Base-by-base conservation (phyloP, 2,888 invertebrate genomes). In the Pterostichus niger region DNA sequence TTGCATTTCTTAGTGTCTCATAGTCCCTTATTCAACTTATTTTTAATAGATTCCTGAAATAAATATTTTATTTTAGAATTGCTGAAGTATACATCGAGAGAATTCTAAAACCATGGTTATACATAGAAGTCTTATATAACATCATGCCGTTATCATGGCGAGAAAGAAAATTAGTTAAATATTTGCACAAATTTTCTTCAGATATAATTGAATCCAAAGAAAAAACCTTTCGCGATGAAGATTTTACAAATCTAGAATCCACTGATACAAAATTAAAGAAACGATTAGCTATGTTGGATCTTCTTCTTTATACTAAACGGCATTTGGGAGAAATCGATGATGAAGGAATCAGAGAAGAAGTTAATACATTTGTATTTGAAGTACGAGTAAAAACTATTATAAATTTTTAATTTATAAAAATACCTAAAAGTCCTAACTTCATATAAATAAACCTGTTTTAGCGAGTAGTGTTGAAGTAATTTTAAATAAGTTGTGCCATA, bases 251-350 rank as follows among this genome's bases (percentile, higher is more conserved):
- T 15, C 44, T 49, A 7, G 73, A 73, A 5, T 24, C 17, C 40
- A 17, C 24, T 4, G 73, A 46, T 9, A 17, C 44, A 9, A 71
- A 44, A 71, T 6, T 6, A 17, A 88, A 91, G 86, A 92, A 91
- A 84, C 91, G 91, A 31, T 89, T 91, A 56, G 93, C 92, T 0
- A 91, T 93, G 92, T 86, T 93, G 75, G 93, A 93, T 87, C 89
- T 93, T 15, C 86, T 93, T 3, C 85, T 93, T n/a, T 87, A 89
- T 4, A 92, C 92, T 0, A 91, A 92, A 85, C 87, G 88, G 54
- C 89, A 91, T 1, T 91, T 91, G 0, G 86, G 88, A 17, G 49
- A 84, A n/a, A 92, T 93, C 52, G 91, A 92, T 85, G 91, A 91
- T 84, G 86, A 87, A 75, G 93, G 92, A 1, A 92, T 93, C 83